Base-by-base conservation (phyloP, 2,888 invertebrate species). In the Lamellibrachia columna region DNA sequence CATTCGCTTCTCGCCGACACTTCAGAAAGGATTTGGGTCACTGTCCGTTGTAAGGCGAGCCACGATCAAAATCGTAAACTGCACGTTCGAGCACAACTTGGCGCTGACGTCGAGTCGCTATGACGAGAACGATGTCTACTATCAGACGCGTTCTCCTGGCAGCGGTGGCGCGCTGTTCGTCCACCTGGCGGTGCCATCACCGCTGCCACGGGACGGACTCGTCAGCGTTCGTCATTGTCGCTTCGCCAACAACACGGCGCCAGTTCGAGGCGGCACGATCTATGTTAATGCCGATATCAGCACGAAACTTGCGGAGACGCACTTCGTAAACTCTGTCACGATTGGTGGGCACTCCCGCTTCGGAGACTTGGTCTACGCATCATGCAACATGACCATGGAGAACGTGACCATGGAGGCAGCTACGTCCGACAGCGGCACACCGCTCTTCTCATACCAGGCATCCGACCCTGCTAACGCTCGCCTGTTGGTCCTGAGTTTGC, bases 231-330 rank as follows among this genome's bases (percentile, higher is more conserved):
- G 22, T 4, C 11, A 93, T 40, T 93, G 40, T 40, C 40, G 40
- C 40, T 40, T 94, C 53, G 7, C 53, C 15, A 92, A 93, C 55
- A 94, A 94, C 91, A 92, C 93, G 6, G 93, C 93, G 9, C 92
- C 58, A 52, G 91, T 92, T 52, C 92, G 93, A 7, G 94, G 94
- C 3, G 93, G 94, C 7, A 93, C 93, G 9, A 22, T 94, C 28
- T 94, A 93, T 40, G 92, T 93, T 4, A 92, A 92, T 40, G 75
- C 92, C n/a, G 93, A 92, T 8, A 91, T 93, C 60, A 93, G 92
- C 53, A 90, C 60, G 52, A 22, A 40, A 9, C 15, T 93, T n/a
- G 58, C n/a, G 22, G 75, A 75, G 75, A 75, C 75, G 22, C 75
- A 75, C 22, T n/a, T 75, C 75, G 75, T 75, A 2, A 75, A 75